These are phyloP conservation scores for Lissocephala sabroskyi DNA, from an alignment of 2,888 invertebrate species.

Conservation along the genomic window DNA sequence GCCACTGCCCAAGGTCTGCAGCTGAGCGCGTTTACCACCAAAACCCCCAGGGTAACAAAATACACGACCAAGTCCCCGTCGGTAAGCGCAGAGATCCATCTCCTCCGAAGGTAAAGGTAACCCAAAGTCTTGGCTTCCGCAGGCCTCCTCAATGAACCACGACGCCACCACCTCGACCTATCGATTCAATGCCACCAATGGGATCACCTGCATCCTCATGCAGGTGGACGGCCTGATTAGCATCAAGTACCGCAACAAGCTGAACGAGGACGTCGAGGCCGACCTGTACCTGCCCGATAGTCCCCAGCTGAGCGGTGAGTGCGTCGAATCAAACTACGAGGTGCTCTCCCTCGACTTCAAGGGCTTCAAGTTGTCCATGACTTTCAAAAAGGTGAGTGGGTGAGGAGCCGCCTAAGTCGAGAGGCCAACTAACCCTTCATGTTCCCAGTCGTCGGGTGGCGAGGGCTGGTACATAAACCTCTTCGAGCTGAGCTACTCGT, in stretches of 20 bases:
- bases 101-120: too few relatives aligned
- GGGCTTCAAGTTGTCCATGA: constrained; percentile 82
- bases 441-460: constrained; percentile 87
- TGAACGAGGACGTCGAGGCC: constrained; percentile 78
- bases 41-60: constrained; percentile 79
- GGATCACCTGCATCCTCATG: constrained; percentile 85
- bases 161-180: constrained; percentile 76
- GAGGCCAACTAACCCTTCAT: too few relatives aligned
- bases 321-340: constrained; percentile 82
- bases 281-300: constrained; percentile 84
- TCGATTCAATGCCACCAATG: constrained; percentile 79
- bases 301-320: constrained; percentile 81
- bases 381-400: constrained; percentile 82
- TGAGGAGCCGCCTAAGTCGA: constrained; percentile 16
- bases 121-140: too few relatives aligned
- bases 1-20: constrained; percentile 71
- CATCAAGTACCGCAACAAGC: constrained; percentile 80
- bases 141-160: constrained; percentile 68
- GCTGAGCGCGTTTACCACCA: constrained; percentile 76
- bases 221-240: constrained; percentile 80
- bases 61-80: constrained; percentile 75
- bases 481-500: constrained; percentile 84
- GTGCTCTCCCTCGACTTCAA: constrained; percentile 83
- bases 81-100: too few relatives aligned
- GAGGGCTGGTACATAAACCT: constrained; percentile 91